Percentiles rank a stretch among this genome's conserved stretches.
Conservation (phyloP, 2,888 invertebrate genomes). For the Epicampocera succincta region DNA sequence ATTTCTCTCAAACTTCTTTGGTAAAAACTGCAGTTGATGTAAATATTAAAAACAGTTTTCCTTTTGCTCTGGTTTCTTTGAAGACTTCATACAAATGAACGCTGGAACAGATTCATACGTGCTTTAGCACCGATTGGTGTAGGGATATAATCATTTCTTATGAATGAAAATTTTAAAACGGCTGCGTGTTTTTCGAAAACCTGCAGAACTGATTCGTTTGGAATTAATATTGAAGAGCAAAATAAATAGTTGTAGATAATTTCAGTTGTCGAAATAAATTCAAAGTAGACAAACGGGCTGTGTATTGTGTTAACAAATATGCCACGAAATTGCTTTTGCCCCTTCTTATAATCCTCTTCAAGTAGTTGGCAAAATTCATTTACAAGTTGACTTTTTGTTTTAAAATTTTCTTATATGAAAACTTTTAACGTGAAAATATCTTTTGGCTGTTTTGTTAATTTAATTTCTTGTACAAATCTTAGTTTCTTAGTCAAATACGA, state of each 20-base stretch:
- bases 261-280: no score
- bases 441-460: slow-evolving; percentile 54
- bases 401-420: neutral
- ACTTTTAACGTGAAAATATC: slow-evolving; percentile 39
- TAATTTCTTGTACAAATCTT: slow-evolving; percentile 18
- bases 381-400: slow-evolving; percentile 23
- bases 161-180: neutral
- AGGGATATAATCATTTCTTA: neutral
- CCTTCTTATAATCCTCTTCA: no score
- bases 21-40: slow-evolving; percentile 36
- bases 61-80: neutral
- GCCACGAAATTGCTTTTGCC: no score
- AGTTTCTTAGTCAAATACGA: no score
- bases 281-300: no score
- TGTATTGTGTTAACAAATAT: no score
- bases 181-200: no score
- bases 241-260: no score
- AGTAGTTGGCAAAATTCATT: slow-evolving; percentile 9
- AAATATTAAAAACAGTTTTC: slow-evolving; percentile 47
- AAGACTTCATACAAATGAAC: neutral
- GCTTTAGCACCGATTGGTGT: neutral
- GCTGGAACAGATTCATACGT: neutral
- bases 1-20: neutral
- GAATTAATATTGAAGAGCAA: no score
- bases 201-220: no score